A percentile compares a stretch with the other conserved stretches of the same genome.
phyloP scores from a whole-genome alignment of 2,888 invertebrate genomes.

The Biston betularia region DNA sequence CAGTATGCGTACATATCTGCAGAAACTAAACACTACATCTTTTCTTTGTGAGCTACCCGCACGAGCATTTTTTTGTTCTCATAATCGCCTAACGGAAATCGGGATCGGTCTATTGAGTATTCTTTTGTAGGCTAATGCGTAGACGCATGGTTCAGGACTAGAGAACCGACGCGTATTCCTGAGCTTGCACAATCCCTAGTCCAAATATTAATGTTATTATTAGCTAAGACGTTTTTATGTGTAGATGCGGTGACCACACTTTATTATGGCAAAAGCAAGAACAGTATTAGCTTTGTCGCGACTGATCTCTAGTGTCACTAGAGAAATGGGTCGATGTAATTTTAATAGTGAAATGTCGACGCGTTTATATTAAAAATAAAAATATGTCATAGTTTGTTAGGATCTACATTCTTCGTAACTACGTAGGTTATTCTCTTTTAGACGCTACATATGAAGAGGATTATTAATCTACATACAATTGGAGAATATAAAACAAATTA shows the following conservation, averaged over 20 bases:
- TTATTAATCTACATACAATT: conserved; percentile 19
- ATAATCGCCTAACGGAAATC: not conserved
- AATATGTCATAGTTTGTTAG: conserved; percentile 7
- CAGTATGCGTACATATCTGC: too few relatives aligned
- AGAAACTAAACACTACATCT: too few relatives aligned
- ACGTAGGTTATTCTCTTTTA: conserved; percentile 8
- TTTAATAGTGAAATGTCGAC: too few relatives aligned
- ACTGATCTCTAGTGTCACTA: too few relatives aligned
- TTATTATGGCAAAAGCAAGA: too few relatives aligned
- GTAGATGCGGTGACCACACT: too few relatives aligned
- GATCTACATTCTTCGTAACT: conserved; percentile 27
- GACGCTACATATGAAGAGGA: conserved; percentile 10
- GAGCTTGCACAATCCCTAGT: conserved; percentile 49
- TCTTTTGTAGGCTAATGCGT: conserved; percentile 42
- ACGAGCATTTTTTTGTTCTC: too few relatives aligned
- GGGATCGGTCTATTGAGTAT: conserved; percentile 39
- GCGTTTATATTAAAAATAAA: too few relatives aligned
- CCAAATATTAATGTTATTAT: conserved; percentile 29
- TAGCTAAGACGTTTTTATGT: too few relatives aligned
- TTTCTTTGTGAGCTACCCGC: too few relatives aligned
- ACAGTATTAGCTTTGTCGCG: too few relatives aligned
- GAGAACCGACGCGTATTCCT: conserved; percentile 43
- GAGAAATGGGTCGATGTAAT: too few relatives aligned
- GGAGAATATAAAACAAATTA: conserved; percentile 62
- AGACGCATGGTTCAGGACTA: conserved; percentile 48